These are phyloP conservation scores for Argopecten irradians DNA, from an alignment of 1,140 invertebrate genomes.

Conservation along the genomic window DNA sequence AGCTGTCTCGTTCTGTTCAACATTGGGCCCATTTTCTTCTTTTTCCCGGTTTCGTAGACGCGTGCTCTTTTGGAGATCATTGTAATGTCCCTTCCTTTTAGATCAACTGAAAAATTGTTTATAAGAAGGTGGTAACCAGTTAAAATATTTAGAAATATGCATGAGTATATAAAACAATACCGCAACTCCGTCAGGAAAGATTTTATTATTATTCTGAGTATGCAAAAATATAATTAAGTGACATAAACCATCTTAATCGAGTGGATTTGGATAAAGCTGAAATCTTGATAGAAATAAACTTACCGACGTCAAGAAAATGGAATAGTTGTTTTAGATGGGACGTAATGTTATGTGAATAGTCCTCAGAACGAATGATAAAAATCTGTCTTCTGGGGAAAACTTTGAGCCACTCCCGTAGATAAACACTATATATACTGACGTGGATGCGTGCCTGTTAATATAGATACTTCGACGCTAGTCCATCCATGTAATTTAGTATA, in stretches of 20 bases:
- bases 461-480: too few species aligned
- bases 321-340: conserved; percentile 86
- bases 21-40: conserved; percentile 50
- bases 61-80: conserved; percentile 43
- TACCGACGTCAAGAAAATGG: conserved; percentile 81
- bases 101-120: too few species aligned
- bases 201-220: background rate
- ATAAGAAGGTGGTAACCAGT: background rate
- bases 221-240: background rate
- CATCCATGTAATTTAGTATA: too few species aligned
- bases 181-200: background rate
- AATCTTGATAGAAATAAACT: conserved; percentile 74
- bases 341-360: conserved; percentile 88
- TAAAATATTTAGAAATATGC: background rate
- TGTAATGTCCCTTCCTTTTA: conserved; percentile 43
- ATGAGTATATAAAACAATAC: background rate
- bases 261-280: background rate
- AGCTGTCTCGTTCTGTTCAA: conserved; percentile 42
- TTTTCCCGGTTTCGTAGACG: conserved; percentile 47
- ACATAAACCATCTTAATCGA: background rate
- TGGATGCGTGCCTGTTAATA: conserved; percentile 57
- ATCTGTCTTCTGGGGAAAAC: conserved; percentile 64
- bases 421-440: conserved; percentile 62
- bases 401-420: conserved; percentile 62
- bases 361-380: conserved; percentile 87